Evolutionary conservation across 1,140 invertebrate genomes (phyloP), one percentile per base, ranked within the genome.

Genomic region (Drosophila arawakana): DNA sequence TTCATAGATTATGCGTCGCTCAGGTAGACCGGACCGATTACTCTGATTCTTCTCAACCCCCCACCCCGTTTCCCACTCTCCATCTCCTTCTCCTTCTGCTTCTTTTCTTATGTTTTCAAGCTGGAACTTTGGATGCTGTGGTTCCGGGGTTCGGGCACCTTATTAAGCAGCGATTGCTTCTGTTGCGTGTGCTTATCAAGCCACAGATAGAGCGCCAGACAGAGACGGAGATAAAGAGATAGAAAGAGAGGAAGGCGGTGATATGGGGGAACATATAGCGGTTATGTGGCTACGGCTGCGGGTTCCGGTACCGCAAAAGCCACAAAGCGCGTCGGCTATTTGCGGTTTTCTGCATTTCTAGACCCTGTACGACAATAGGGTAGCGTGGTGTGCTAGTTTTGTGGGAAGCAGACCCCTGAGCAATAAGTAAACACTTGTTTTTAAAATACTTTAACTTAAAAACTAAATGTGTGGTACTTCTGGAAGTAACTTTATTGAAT

Each of bases 321-420:
- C 77, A 88, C 80, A 80, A 88, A 89, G 73, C 83, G 84, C 73
- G 80, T 88, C 84, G 77, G 63, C 61, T 67, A 57, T 73, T 80
- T 88, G 83, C 76, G 83, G 80, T 88, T 80, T 88, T 86, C 70
- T 73, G 79, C 82, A 79, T 81, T 79, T 80, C 67, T 70, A 30
- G 25, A 30, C 25, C 25, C 25, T 30, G 25, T 30, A 30, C 25
- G 4, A 4, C 3, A 30, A 30, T 5, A 0, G 25, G 0, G 3
- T 30, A 30, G 25, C 25, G 25, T 0, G 25, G 25, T 30, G 4
- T 30, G 0, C 1, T 30, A 5, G 25, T 6, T 30, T 25, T 30
- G 3, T 30, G 25, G 25, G 4, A 30, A 30, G 25, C 3, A 30
- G 4, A 30, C 25, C 4, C 25, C 25, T 30, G 2, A 30, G 25